phyloP scores from a whole-genome alignment of 2,113 vertebrate genomes.

The Epinephelus moara region DNA sequence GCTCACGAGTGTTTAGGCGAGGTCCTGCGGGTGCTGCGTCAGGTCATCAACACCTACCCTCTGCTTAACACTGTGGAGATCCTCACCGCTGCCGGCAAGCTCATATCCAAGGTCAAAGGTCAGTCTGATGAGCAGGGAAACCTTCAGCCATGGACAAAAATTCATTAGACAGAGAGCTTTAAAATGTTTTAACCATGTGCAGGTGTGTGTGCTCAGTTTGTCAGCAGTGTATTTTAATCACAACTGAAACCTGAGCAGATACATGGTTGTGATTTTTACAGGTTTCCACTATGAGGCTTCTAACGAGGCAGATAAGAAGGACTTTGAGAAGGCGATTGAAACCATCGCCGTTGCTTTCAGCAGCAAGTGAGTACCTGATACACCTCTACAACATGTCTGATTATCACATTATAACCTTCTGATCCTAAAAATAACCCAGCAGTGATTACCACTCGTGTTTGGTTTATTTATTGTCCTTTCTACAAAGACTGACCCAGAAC shows the following conservation, averaged over 20 bases:
- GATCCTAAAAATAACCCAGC: too few relatives aligned
- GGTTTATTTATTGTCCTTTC: not conserved
- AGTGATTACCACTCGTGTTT: not conserved
- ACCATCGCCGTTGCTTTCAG: constrained; percentile 97
- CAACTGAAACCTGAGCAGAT: constrained; percentile 7
- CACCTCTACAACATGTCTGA: not conserved
- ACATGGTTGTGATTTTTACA: constrained; percentile 60
- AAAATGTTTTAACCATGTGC: too few relatives aligned
- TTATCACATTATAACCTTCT: not conserved
- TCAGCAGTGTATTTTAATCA: not conserved
- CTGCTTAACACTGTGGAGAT: constrained; percentile 97
- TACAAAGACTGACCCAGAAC: not conserved
- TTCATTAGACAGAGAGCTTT: too few relatives aligned
- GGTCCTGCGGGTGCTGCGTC: constrained; percentile 90
- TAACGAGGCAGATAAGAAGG: constrained; percentile 90
- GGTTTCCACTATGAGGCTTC: constrained; percentile 93
- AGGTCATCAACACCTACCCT: constrained; percentile 92
- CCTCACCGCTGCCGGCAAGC: constrained; percentile 93
- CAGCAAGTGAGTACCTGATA: constrained; percentile 89
- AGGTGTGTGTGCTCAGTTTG: not conserved
- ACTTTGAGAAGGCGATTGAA: constrained; percentile 97
- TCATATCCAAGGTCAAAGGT: constrained; percentile 98
- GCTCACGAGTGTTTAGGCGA: constrained; percentile 94
- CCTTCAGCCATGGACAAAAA: not conserved
- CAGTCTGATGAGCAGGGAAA: constrained; percentile 7